phyloP scores from a whole-genome alignment of 2,888 invertebrate species.

The Gordius sp. region DNA sequence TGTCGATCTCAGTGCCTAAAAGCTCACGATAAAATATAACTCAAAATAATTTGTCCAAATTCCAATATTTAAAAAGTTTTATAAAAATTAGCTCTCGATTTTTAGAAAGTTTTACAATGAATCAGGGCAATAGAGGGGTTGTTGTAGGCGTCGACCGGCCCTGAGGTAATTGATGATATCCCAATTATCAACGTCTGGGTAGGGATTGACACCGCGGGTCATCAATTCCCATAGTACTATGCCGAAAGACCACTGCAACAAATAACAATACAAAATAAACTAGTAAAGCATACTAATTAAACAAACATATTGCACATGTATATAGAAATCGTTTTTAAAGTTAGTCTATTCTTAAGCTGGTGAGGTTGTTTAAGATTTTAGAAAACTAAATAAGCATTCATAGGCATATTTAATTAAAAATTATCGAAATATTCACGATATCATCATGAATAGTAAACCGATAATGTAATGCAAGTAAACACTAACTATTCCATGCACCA shows the following conservation, averaged over 20 bases:
- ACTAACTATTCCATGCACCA: too few species aligned
- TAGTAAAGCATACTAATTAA: too few species aligned
- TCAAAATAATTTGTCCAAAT: too few species aligned
- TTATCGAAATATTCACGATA: too few species aligned
- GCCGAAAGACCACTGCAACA: constrained; percentile 31
- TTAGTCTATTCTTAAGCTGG: background rate
- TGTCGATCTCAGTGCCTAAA: too few species aligned
- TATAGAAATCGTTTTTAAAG: background rate
- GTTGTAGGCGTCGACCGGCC: constrained; percentile 29
- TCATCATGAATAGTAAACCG: too few species aligned
- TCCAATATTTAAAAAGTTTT: background rate
- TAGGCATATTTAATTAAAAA: too few species aligned
- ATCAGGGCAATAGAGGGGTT: constrained; percentile 31
- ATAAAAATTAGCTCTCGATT: background rate
- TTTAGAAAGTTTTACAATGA: constrained; percentile 24
- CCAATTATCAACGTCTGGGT: constrained; percentile 32
- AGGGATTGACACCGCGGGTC: constrained; percentile 31
- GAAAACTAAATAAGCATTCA: too few species aligned
- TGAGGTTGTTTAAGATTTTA: background rate
- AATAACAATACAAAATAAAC: constrained; percentile 16
- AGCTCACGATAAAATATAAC: too few species aligned
- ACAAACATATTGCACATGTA: too few species aligned
- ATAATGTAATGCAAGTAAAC: too few species aligned
- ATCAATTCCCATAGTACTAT: constrained; percentile 32
- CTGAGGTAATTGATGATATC: constrained; percentile 31